Evolutionary conservation across 2,888 invertebrate species (phyloP).

Genomic region (Geophilus truncorum): DNA sequence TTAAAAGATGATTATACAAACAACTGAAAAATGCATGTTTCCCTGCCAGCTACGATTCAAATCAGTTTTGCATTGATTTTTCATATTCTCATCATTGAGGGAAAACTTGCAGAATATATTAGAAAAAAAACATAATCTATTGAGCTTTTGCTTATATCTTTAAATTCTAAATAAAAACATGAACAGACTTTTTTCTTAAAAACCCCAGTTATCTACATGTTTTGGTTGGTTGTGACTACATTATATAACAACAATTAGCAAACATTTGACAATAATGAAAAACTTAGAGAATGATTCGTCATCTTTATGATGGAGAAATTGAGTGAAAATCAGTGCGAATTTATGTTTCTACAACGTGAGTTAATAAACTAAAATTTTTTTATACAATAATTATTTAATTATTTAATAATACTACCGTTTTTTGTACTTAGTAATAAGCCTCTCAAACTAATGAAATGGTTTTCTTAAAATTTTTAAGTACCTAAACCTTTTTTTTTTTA

Average conservation of each 20-base stretch:
- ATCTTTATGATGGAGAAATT: background rate
- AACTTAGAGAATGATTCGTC: background rate
- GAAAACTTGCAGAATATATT: background rate
- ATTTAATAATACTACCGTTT: background rate
- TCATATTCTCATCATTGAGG: background rate
- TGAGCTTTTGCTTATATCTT: background rate
- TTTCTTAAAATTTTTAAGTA: background rate
- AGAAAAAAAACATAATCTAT: background rate
- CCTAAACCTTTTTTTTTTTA: background rate
- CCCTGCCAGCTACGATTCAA: conserved; percentile 6
- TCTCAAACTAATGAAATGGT: conserved; percentile 1
- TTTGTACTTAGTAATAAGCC: background rate
- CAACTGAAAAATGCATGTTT: background rate
- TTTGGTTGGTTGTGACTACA: background rate
- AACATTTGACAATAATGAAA: background rate
- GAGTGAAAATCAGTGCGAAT: background rate
- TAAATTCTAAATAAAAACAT: background rate
- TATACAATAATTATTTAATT: background rate
- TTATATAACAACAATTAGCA: conserved; percentile 8
- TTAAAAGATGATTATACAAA: background rate
- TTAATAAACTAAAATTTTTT: background rate
- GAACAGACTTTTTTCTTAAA: background rate
- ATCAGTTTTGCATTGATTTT: conserved; percentile 23
- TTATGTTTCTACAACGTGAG: background rate
- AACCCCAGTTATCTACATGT: background rate